Percentiles rank a stretch among this genome's conserved stretches.
Conservation (phyloP, 2,113 vertebrate species). For the Loxodonta africana region DNA sequence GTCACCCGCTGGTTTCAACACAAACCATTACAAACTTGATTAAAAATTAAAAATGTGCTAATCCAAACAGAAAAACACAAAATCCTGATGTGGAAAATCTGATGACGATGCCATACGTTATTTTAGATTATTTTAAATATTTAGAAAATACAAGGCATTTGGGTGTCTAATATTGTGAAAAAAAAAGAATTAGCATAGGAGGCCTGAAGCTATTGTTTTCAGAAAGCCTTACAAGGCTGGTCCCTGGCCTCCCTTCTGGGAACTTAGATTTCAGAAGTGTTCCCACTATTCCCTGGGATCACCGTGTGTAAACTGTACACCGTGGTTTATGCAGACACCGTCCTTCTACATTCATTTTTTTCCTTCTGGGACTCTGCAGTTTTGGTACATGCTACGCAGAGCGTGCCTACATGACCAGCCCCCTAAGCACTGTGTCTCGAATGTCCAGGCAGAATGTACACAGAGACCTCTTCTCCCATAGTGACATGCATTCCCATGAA, state of each 20-base stretch:
- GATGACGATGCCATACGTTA: neutral
- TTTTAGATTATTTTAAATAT: neutral
- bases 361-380: neutral
- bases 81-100: neutral
- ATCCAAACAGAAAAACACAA: neutral
- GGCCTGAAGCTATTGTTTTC: neutral
- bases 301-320: neutral
- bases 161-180: neutral
- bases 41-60: neutral
- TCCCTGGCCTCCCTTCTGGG: neutral
- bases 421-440: neutral
- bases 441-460: too few relatives aligned
- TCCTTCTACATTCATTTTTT: too few relatives aligned
- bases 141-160: neutral
- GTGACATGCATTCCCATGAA: too few relatives aligned
- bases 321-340: neutral
- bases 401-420: too few relatives aligned
- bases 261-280: neutral
- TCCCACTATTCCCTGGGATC: neutral
- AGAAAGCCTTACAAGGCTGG: neutral
- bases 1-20: neutral
- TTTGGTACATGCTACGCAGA: neutral
- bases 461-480: neutral
- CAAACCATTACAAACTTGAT: neutral
- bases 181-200: neutral